Base-by-base conservation (phyloP, 2,797 vertebrate genomes). In the Rhyacichthys aspro region DNA sequence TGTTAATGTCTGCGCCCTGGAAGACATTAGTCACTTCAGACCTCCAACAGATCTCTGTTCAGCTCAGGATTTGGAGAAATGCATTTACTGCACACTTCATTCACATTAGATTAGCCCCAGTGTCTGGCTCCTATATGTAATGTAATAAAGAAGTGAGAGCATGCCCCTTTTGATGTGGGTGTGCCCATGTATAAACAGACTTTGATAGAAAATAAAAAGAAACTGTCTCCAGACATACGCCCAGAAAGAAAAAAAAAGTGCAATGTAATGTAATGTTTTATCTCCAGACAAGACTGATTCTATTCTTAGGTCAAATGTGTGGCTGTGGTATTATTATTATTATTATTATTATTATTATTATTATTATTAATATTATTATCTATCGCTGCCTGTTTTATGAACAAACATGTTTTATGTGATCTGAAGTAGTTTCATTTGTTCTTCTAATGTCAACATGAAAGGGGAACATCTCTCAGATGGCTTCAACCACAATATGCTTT, bases 11-110 rank as follows among this genome's bases (percentile, higher is more conserved):
- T 53, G 59, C 65, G 33, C 66, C 39, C 3, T 74, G 79, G 85
- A 86, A 84, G 81, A 83, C 69, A 15, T 85, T 74, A 78, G 78
- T 82, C 67, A 84, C 55, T 39, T 54, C 62, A 44, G 58, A 45
- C 17, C 15, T 41, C 32, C 50, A 19, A 32, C 54, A 56, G n/a
- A 56, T 17, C 54, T 43, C 41, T 9, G 10, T 34, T 38, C 49
- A 37, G 10, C 49, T 38, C 33, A 37, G 36, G 49, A 37, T 52
- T 32, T 49, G 9, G 18, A 28, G 44, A 48, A 52, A 38, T 14
- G 16, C 37, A 12, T n/a, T 41, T 41, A 54, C 18, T 18, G 39
- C 39, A 12, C 23, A 32, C 41, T 44, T 17, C 43, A 18, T 9
- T 18, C 18, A 18, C 16, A 17, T 16, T 44, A 18, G 43, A 44